Conservation (phyloP, 2,113 vertebrate species). For the Alouatta palliata region DNA sequence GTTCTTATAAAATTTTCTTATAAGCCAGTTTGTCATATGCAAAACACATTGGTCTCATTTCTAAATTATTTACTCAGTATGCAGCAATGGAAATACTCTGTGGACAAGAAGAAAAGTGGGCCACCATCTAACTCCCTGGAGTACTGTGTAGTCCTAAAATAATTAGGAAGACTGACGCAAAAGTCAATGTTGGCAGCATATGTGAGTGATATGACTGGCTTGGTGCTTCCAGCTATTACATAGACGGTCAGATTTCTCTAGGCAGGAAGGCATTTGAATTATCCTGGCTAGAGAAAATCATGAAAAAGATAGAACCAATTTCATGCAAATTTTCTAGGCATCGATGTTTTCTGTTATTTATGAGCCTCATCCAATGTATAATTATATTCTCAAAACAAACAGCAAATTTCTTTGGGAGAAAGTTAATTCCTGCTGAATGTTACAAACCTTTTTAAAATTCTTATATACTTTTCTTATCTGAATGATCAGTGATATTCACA, state of each 20-base stretch:
- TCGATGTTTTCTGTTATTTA: neutral
- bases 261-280: neutral
- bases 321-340: neutral
- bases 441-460: neutral
- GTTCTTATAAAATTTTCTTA: neutral
- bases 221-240: neutral
- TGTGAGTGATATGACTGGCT: neutral
- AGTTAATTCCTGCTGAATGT: neutral
- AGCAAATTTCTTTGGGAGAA: slow-evolving; percentile 31
- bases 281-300: neutral
- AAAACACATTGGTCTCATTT: neutral
- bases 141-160: neutral
- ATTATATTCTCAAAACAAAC: slow-evolving; percentile 34
- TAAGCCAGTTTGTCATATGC: neutral
- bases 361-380: neutral
- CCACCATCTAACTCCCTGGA: fast-evolving
- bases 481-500: slow-evolving; percentile 9
- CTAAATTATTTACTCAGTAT: neutral
- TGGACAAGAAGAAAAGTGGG: neutral
- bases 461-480: slow-evolving; percentile 31
- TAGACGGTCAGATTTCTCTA: neutral
- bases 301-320: neutral
- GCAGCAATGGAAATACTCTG: neutral
- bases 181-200: too few relatives aligned
- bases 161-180: neutral